Percentiles rank a stretch among this genome's conserved stretches.
These are phyloP conservation scores for Kryptolebias ocellatus DNA, from an alignment of 2,797 vertebrate species.

Conservation along the genomic window DNA sequence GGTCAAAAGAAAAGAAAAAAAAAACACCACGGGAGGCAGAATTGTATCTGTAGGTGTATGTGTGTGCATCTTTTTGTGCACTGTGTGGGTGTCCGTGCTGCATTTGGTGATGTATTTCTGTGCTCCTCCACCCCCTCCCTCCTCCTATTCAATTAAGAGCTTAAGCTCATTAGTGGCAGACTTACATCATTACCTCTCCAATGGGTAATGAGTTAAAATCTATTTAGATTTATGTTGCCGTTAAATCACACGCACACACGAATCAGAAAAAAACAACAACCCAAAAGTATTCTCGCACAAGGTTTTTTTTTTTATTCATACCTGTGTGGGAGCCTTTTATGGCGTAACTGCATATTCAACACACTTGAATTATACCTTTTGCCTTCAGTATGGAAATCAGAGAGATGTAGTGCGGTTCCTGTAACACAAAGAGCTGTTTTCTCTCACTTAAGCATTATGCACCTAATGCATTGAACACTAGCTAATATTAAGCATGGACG, in stretches of 20 bases:
- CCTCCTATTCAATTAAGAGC: constrained; percentile 80
- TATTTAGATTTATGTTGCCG: constrained; percentile 82
- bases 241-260: constrained; percentile 63
- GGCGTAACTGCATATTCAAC: constrained; percentile 72
- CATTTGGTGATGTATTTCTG: constrained; percentile 24
- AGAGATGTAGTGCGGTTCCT: constrained; percentile 11
- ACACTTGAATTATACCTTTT: constrained; percentile 67
- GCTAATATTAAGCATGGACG: constrained; percentile 49
- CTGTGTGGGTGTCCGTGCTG: constrained; percentile 35
- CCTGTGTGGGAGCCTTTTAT: constrained; percentile 58
- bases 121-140: constrained; percentile 38
- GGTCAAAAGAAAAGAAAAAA: constrained; percentile 3
- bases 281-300: constrained; percentile 28
- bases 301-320: constrained; percentile 21
- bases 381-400: constrained; percentile 63
- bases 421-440: constrained; percentile 33
- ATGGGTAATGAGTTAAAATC: constrained; percentile 82
- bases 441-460: constrained; percentile 33
- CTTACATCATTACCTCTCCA: constrained; percentile 80
- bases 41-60: constrained; percentile 57
- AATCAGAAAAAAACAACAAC: constrained; percentile 26
- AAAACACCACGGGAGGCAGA: constrained; percentile 59
- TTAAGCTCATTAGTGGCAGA: constrained; percentile 80
- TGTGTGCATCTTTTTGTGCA: constrained; percentile 44
- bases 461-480: constrained; percentile 3